Percentiles rank a stretch among this genome's conserved stretches.
Conservation (phyloP, 2,888 invertebrate genomes). For the Argyresthia albistria region DNA sequence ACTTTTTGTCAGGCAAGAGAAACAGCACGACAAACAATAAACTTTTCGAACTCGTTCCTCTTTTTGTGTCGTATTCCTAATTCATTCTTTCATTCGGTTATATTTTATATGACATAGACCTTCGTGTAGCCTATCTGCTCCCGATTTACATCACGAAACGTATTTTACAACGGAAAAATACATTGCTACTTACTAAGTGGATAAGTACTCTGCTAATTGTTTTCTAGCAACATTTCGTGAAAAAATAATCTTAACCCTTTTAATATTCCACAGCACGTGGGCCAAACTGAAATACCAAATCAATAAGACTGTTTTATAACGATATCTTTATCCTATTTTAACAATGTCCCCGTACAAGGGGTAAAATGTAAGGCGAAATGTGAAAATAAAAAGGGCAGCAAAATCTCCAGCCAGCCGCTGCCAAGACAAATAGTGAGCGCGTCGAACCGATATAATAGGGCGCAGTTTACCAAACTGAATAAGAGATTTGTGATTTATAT, state of each 20-base stretch:
- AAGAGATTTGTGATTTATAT: constrained; percentile 9
- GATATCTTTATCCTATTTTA: background rate
- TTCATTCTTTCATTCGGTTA: constrained; percentile 1
- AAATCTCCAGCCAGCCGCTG: constrained; percentile 4
- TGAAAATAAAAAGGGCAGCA: constrained; percentile 3
- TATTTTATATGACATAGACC: background rate
- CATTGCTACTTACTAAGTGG: too few species aligned
- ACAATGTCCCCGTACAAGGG: background rate
- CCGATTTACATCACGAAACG: background rate
- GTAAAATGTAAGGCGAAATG: background rate
- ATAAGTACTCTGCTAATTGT: too few species aligned
- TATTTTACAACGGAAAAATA: too few species aligned
- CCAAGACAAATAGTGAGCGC: constrained; percentile 10
- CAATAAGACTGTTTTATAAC: background rate
- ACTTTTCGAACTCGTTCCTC: background rate
- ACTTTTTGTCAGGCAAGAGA: constrained; percentile 4
- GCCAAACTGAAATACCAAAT: too few species aligned
- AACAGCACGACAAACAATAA: constrained; percentile 5
- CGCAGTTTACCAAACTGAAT: constrained; percentile 10
- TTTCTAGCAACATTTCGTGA: too few species aligned
- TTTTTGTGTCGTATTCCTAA: background rate
- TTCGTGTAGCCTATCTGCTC: background rate
- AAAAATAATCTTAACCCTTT: too few species aligned
- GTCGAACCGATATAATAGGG: constrained; percentile 9
- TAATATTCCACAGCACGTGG: background rate